These are phyloP conservation scores for Autographa gamma DNA, from an alignment of 2,888 invertebrate genomes.

Conservation along the genomic window DNA sequence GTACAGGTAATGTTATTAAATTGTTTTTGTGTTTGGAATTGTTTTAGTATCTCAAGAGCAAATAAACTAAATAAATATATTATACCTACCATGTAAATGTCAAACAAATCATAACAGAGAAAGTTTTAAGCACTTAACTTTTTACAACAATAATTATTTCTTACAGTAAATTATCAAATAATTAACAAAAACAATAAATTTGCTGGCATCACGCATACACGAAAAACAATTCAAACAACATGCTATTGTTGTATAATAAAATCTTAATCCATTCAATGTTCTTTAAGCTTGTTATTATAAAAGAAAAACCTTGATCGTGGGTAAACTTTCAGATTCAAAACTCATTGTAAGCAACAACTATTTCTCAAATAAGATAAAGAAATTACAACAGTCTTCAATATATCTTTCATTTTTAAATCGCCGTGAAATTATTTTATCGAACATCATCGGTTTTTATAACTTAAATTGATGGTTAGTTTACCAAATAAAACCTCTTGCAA, in stretches of 20 bases:
- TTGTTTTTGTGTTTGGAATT: too few relatives aligned
- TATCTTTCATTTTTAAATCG: conserved; percentile 8
- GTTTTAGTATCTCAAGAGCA: too few relatives aligned
- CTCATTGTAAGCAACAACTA: background rate
- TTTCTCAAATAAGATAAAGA: conserved; percentile 10
- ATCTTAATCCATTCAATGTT: background rate
- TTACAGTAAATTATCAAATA: background rate
- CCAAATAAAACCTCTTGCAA: background rate
- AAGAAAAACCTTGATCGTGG: background rate
- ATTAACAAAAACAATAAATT: background rate
- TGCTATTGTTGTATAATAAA: conserved; percentile 1
- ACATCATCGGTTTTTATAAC: background rate
- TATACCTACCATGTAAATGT: too few relatives aligned
- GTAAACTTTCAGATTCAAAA: conserved; percentile 3
- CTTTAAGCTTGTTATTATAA: background rate
- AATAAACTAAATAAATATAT: too few relatives aligned
- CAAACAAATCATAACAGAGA: background rate
- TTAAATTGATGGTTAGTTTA: background rate
- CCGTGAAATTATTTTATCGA: conserved; percentile 17
- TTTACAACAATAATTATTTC: background rate
- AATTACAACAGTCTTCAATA: background rate
- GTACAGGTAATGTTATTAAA: too few relatives aligned
- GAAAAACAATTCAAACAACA: conserved; percentile 4
- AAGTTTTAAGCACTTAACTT: background rate
- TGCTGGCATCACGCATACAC: background rate